Conservation (phyloP, 1,140 invertebrate genomes). For the Melanaphis sacchari region DNA sequence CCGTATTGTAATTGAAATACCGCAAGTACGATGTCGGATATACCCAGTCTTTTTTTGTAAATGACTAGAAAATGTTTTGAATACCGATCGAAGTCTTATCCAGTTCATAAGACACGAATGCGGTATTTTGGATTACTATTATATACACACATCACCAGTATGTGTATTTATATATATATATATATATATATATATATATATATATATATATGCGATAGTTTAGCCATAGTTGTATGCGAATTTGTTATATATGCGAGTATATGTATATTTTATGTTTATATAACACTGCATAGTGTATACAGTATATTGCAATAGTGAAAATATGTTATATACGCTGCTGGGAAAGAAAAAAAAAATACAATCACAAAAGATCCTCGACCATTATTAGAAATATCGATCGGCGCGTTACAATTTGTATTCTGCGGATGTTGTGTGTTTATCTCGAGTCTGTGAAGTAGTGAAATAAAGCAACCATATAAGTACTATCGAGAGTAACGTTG, state of each 20-base stretch:
- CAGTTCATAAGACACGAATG: conserved; percentile 24
- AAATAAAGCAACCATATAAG: conserved; percentile 13
- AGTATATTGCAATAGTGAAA: background rate
- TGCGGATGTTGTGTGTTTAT: conserved; percentile 11
- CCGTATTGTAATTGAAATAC: conserved; percentile 19
- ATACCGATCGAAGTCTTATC: background rate
- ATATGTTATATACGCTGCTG: background rate
- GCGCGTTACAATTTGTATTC: conserved; percentile 24
- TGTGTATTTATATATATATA: background rate
- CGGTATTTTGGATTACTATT: background rate
- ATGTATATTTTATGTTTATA: too few species aligned
- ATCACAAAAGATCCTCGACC: conserved; percentile 6
- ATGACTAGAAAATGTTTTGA: conserved; percentile 29
- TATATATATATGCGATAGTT: background rate
- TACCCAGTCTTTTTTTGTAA: conserved; percentile 14
- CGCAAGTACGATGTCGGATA: background rate
- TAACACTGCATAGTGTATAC: background rate
- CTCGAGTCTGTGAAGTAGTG: background rate
- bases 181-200: background rate
- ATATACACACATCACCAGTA: background rate
- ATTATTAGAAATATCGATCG: conserved; percentile 37
- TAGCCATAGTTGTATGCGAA: background rate
- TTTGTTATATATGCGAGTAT: background rate
- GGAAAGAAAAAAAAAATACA: background rate
- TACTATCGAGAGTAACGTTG: background rate